Evolutionary conservation across 2,113 vertebrate genomes (phyloP).

Genomic region (Montifringilla adamsi): DNA sequence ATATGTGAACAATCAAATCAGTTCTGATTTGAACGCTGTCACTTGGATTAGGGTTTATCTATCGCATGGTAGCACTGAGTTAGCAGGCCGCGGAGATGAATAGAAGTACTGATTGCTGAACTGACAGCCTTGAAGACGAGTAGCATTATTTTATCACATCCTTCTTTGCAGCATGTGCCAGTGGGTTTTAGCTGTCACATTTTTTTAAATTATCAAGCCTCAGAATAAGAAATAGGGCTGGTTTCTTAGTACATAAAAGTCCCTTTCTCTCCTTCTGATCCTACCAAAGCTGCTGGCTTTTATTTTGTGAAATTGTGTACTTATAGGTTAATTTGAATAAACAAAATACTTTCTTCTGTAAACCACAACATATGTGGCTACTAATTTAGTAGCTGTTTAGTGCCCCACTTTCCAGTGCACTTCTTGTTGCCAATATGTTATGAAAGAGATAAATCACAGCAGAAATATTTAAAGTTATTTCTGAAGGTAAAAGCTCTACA

Average conservation of each 20-base stretch:
- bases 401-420: neutral
- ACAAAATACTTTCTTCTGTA: neutral
- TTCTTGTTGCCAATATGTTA: neutral
- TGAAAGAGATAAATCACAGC: neutral
- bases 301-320: constrained; percentile 43
- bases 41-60: constrained; percentile 73
- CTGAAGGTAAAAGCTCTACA: neutral
- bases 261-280: neutral
- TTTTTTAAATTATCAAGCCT: constrained; percentile 60
- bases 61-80: constrained; percentile 67
- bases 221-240: constrained; percentile 30
- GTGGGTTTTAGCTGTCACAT: constrained; percentile 65
- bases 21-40: constrained; percentile 73
- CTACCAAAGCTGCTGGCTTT: constrained; percentile 5
- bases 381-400: neutral
- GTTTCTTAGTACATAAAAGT: constrained; percentile 26
- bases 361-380: neutral
- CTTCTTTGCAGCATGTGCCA: constrained; percentile 65
- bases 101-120: constrained; percentile 70
- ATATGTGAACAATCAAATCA: constrained; percentile 75
- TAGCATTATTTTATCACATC: constrained; percentile 71
- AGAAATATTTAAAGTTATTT: neutral
- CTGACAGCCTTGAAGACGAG: constrained; percentile 74
- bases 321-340: constrained; percentile 26
- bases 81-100: constrained; percentile 71